Evolutionary conservation across 1,140 invertebrate species (phyloP).

Genomic region (Sinella curviseta): DNA sequence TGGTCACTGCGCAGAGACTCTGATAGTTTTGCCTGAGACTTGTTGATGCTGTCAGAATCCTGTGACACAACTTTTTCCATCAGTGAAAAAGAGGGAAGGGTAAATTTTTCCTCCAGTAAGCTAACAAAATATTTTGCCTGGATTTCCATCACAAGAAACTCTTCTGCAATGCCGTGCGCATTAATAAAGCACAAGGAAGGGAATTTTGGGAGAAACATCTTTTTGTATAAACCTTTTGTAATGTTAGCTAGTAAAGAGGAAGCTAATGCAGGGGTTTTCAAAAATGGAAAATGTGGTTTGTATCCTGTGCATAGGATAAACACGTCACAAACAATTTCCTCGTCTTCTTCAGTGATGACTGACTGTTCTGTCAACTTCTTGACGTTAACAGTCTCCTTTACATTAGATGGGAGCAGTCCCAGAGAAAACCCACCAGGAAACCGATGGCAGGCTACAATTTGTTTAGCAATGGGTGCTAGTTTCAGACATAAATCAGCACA

Average conservation of each 20-base stretch:
- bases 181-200: neutral
- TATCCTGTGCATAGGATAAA: neutral
- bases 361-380: neutral
- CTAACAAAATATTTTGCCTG: neutral
- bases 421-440: slow-evolving; percentile 9
- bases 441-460: neutral
- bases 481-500: slow-evolving; percentile 6
- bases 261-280: neutral
- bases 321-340: neutral
- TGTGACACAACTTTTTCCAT: neutral
- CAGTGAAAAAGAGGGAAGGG: neutral
- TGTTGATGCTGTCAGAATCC: neutral
- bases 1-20: neutral
- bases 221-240: neutral
- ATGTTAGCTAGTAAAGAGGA: neutral
- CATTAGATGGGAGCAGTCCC: neutral
- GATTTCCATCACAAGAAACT: slow-evolving; percentile 1
- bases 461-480: neutral
- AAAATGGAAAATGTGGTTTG: neutral
- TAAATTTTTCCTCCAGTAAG: neutral
- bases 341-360: neutral
- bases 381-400: neutral
- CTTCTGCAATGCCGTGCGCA: neutral
- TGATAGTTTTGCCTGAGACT: neutral
- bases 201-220: slow-evolving; percentile 3